Conservation (phyloP, 23 tunicate genomes). For the Trididemnum nubilum region DNA sequence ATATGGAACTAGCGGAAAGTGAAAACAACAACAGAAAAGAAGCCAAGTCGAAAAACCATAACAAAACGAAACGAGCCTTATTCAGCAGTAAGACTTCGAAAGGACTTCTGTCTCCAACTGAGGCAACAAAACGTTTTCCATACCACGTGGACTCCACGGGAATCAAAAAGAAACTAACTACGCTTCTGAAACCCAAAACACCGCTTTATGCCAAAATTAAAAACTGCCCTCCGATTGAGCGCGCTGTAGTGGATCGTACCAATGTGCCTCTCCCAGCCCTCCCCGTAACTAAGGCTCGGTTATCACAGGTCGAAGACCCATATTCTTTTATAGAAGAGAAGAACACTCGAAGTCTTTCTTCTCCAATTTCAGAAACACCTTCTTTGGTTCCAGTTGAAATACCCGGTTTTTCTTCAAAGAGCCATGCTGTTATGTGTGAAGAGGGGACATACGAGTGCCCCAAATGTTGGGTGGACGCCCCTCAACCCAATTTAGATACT, state of each 20-base stretch:
- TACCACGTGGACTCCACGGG: background rate
- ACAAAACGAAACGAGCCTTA: background rate
- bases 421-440: background rate
- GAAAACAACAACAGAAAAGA: background rate
- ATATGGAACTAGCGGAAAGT: constrained; percentile 42
- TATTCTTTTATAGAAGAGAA: background rate
- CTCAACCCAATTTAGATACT: background rate
- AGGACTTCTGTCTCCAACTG: background rate
- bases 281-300: background rate
- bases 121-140: background rate
- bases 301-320: constrained; percentile 8
- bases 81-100: background rate
- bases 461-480: background rate
- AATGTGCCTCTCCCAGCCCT: background rate
- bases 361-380: background rate
- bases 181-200: background rate
- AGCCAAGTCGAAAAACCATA: background rate
- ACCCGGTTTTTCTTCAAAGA: background rate
- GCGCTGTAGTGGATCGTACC: background rate
- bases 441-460: background rate
- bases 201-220: constrained; percentile 15
- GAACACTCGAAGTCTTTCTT: background rate
- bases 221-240: constrained; percentile 13
- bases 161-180: background rate
- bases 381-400: background rate